Percentiles rank a stretch among this genome's conserved stretches.
These are phyloP conservation scores for Tromatobia lineatoria DNA, from an alignment of 2,888 invertebrate species.

Conservation along the genomic window DNA sequence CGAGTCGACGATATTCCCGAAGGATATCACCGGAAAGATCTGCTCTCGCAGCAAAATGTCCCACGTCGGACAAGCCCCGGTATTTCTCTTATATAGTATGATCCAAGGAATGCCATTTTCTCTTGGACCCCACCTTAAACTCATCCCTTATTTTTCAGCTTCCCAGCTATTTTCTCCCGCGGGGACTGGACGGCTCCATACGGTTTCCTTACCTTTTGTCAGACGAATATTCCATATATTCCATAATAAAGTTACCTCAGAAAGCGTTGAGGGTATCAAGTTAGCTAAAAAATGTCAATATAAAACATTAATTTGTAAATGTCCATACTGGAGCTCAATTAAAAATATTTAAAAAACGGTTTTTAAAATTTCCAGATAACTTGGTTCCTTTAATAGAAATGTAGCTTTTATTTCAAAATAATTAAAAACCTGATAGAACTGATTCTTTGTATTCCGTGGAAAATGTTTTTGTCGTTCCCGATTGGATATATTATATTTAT, in stretches of 20 bases:
- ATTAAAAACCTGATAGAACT: background rate
- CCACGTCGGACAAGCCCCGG: constrained; percentile 57
- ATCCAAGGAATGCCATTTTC: constrained; percentile 64
- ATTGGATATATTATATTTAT: too few relatives aligned
- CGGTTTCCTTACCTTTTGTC: background rate
- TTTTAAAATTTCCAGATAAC: too few relatives aligned
- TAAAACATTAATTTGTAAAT: too few relatives aligned
- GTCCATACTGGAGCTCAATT: too few relatives aligned
- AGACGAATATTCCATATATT: constrained; percentile 29
- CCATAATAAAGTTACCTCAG: background rate
- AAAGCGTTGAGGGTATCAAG: too few relatives aligned
- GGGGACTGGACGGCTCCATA: background rate
- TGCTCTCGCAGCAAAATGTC: constrained; percentile 68
- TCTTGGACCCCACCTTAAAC: constrained; percentile 27
- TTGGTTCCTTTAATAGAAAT: background rate
- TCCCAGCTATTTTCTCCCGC: background rate
- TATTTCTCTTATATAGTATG: constrained; percentile 58
- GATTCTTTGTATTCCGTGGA: background rate
- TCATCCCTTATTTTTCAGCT: constrained; percentile 36
- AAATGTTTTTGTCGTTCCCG: background rate
- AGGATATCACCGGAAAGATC: constrained; percentile 63
- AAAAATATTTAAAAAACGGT: too few relatives aligned
- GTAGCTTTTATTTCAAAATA: background rate
- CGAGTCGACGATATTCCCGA: constrained; percentile 63
- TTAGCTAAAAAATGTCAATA: too few relatives aligned